These are phyloP conservation scores for Lasiurus borealis DNA, from an alignment of 2,113 vertebrate genomes.

Conservation along the genomic window DNA sequence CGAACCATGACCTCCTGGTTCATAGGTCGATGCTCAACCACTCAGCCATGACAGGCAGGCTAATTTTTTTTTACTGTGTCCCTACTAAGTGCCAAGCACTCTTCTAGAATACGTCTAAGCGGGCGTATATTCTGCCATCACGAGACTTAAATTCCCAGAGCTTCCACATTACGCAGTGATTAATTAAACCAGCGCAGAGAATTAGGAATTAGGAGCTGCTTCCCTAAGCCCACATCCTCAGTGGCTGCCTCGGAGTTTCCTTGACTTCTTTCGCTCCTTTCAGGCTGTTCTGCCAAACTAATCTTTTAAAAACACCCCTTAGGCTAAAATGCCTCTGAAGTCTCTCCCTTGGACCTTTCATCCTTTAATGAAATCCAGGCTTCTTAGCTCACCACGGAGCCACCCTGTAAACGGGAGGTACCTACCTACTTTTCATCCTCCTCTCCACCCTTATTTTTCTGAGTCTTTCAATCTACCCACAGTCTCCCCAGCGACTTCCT, in stretches of 20 bases:
- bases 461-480: not conserved
- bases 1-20: too few relatives aligned
- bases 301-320: constrained; percentile 48
- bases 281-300: constrained; percentile 40
- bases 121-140: not conserved
- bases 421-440: not conserved
- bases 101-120: not conserved
- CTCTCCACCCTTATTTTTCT: not conserved
- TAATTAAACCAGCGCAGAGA: constrained; percentile 18
- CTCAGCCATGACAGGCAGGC: too few relatives aligned
- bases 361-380: constrained; percentile 32
- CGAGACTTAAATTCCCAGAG: not conserved
- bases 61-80: not conserved
- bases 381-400: not conserved
- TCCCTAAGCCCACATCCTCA: not conserved
- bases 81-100: constrained; percentile 19
- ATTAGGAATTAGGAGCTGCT: constrained; percentile 14
- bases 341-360: not conserved
- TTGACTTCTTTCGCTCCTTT: not conserved
- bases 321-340: not conserved
- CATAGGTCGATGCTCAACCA: too few relatives aligned
- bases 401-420: not conserved
- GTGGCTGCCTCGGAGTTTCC: not conserved
- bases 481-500: not conserved
- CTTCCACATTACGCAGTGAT: constrained; percentile 4